Percentiles rank a stretch among this genome's conserved stretches.
Evolutionary conservation across 1,140 invertebrate genomes (phyloP).

Genomic region (Ceratitis capitata): DNA sequence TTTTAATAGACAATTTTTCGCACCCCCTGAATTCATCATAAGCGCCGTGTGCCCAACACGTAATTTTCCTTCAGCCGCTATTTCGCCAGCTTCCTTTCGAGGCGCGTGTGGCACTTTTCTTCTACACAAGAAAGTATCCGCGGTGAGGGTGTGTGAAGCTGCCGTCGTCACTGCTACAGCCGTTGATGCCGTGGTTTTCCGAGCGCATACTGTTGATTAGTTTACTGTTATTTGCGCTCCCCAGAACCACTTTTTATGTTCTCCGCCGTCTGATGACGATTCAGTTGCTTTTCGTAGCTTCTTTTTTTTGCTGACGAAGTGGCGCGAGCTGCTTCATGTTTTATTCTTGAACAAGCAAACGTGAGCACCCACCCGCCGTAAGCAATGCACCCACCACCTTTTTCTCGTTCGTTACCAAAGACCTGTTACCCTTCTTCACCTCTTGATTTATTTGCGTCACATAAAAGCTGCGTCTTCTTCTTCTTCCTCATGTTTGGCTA

Average conservation of each 20-base stretch:
- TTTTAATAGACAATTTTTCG: too few relatives aligned
- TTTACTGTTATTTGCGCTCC: neutral
- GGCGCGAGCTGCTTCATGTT: neutral
- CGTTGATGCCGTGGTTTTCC: neutral
- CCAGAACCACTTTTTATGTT: neutral
- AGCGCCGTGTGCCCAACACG: neutral
- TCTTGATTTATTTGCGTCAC: neutral
- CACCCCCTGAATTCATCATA: too few relatives aligned
- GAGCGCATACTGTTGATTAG: neutral
- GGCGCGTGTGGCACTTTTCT: neutral
- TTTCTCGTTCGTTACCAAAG: too few relatives aligned
- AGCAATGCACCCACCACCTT: neutral
- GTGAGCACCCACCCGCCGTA: neutral
- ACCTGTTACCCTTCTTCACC: neutral
- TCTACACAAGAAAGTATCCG: neutral
- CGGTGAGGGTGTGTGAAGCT: neutral
- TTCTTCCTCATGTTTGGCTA: neutral
- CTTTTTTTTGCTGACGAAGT: neutral
- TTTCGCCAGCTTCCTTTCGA: neutral
- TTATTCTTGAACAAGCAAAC: neutral
- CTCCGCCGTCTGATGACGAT: neutral
- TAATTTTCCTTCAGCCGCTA: neutral
- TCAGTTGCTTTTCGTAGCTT: neutral
- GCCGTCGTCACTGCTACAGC: too few relatives aligned
- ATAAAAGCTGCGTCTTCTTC: neutral